Percentiles rank a stretch among this genome's conserved stretches.
Conservation (phyloP, 2,888 invertebrate genomes). For the Hypomecis punctinalis region DNA sequence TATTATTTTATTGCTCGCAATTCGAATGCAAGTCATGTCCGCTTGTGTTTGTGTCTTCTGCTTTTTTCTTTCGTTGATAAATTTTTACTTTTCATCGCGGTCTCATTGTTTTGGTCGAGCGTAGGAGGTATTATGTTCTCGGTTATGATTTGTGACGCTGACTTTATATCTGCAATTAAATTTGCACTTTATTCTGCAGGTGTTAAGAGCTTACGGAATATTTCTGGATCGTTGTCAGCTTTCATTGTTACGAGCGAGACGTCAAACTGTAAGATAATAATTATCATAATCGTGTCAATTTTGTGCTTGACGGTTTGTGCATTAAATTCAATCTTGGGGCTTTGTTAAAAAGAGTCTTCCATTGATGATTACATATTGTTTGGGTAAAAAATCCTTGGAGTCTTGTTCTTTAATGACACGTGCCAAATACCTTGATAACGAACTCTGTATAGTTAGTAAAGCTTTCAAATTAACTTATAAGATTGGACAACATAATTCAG, state of each 20-base stretch:
- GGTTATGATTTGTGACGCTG: conserved; percentile 60
- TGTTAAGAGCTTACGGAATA: conserved; percentile 43
- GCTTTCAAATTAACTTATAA: no score
- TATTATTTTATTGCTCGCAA: conserved; percentile 81
- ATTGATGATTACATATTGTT: no score
- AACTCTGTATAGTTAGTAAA: no score
- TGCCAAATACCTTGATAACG: no score
- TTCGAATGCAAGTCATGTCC: conserved; percentile 77
- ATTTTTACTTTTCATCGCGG: conserved; percentile 58
- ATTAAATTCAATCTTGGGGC: conserved; percentile 30
- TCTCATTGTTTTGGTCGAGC: conserved; percentile 68
- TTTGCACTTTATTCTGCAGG: conserved; percentile 52
- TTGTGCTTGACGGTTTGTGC: conserved; percentile 37
- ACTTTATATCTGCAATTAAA: conserved; percentile 50
- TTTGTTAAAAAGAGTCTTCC: neutral
- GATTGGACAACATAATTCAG: no score
- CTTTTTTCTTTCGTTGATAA: conserved; percentile 55
- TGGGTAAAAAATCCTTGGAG: no score
- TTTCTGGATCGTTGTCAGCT: conserved; percentile 31
- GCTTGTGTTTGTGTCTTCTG: conserved; percentile 62
- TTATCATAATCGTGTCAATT: conserved; percentile 46
- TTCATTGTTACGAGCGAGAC: conserved; percentile 47
- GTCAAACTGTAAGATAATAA: conserved; percentile 46
- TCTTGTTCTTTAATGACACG: no score
- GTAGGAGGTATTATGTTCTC: conserved; percentile 66